A percentile compares a stretch with the other conserved stretches of the same genome.
Evolutionary conservation across 1,140 invertebrate genomes (phyloP).

Genomic region (Drosophila ironensis): DNA sequence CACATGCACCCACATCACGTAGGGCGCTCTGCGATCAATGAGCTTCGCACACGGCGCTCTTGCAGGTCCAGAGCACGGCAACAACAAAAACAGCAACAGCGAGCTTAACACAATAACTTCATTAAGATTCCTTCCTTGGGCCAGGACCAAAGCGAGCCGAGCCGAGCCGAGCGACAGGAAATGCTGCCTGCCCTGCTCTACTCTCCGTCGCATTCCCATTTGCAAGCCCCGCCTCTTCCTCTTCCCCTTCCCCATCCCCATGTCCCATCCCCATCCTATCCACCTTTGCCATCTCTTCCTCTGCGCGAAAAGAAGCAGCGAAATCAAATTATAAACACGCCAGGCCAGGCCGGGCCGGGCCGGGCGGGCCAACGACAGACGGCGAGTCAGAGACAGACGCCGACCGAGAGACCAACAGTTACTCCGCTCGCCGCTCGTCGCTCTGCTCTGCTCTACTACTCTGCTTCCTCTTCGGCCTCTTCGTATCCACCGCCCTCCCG

Average conservation of each 20-base stretch:
- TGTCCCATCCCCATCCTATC: background rate
- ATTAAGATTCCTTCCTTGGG: conserved; percentile 70
- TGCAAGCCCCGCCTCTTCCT: conserved; percentile 9
- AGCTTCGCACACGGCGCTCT: conserved; percentile 34
- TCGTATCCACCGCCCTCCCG: background rate
- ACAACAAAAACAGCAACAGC: conserved; percentile 9
- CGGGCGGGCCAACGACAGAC: conserved; percentile 54
- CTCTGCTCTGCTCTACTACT: background rate
- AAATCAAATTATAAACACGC: conserved; percentile 80
- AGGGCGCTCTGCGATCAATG: conserved; percentile 37
- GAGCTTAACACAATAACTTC: conserved; percentile 71
- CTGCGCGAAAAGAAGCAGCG: conserved; percentile 58
- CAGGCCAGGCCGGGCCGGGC: no score
- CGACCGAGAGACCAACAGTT: conserved; percentile 41
- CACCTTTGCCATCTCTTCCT: background rate
- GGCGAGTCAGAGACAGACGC: conserved; percentile 7
- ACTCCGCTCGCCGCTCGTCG: conserved; percentile 30
- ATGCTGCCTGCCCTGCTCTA: conserved; percentile 53
- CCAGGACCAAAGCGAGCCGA: conserved; percentile 61
- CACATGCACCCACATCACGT: conserved; percentile 20
- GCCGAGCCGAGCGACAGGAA: conserved; percentile 65
- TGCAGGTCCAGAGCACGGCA: background rate
- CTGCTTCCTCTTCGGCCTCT: background rate
- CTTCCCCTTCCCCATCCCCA: background rate
- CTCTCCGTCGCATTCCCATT: conserved; percentile 11